Evolutionary conservation across 2,113 vertebrate genomes (phyloP).

Genomic region (Steatornis caripensis): DNA sequence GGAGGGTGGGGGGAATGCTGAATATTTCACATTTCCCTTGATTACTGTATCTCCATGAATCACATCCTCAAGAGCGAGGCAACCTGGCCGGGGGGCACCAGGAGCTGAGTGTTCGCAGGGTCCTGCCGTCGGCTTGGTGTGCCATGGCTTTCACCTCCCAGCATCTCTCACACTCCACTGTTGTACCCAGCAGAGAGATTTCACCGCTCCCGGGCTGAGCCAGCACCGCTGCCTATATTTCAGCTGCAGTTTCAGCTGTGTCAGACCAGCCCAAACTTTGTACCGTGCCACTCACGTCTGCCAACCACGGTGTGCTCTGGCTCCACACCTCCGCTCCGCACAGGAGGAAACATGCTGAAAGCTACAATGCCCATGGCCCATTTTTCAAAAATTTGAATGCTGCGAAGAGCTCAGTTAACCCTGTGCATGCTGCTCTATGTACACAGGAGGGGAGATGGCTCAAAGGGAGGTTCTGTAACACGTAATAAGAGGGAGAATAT

Average conservation of each 20-base stretch:
- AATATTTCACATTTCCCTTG: background rate
- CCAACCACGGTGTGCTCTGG: background rate
- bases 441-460: fast-evolving
- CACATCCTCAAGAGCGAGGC: background rate
- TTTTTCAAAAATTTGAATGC: background rate
- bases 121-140: background rate
- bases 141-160: background rate
- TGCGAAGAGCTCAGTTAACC: background rate
- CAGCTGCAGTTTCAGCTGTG: background rate
- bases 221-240: background rate
- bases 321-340: fast-evolving
- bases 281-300: background rate
- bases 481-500: fast-evolving
- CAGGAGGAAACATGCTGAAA: background rate
- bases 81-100: background rate
- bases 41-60: background rate
- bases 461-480: background rate
- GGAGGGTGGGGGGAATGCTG: background rate
- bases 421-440: background rate
- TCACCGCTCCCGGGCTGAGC: background rate
- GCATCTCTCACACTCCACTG: background rate
- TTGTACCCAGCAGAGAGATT: background rate
- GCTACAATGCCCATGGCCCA: background rate
- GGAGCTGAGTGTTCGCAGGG: fast-evolving
- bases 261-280: background rate